Conservation (phyloP, 1,140 invertebrate genomes). For the Cephus cinctus region DNA sequence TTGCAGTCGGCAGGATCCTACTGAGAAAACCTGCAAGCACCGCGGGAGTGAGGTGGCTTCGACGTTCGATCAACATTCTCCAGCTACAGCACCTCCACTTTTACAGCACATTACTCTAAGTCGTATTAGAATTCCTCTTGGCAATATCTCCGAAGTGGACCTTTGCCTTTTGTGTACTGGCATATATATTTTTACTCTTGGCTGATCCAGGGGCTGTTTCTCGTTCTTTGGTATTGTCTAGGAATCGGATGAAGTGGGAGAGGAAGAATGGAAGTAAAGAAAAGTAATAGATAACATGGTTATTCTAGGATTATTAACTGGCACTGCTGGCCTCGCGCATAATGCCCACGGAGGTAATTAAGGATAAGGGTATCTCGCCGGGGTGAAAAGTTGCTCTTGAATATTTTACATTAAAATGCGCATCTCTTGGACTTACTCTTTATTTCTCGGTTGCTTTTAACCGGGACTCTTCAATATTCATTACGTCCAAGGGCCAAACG, state of each 20-base stretch:
- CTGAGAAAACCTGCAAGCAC: constrained; percentile 73
- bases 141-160: background rate
- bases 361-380: constrained; percentile 4
- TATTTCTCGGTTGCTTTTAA: too few species aligned
- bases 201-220: too few species aligned
- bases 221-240: too few species aligned
- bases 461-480: too few species aligned
- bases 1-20: constrained; percentile 76
- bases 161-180: too few species aligned
- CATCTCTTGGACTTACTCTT: too few species aligned
- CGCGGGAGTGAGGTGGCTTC: constrained; percentile 79
- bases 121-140: background rate
- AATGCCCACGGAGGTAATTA: constrained; percentile 24
- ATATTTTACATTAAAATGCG: constrained; percentile 22
- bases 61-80: constrained; percentile 46
- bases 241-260: too few species aligned
- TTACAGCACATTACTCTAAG: background rate
- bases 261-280: background rate
- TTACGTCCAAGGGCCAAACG: too few species aligned
- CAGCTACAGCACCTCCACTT: background rate
- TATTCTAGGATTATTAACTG: too few species aligned
- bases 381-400: constrained; percentile 7
- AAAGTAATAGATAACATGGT: background rate
- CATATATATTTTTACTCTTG: too few species aligned
- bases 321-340: too few species aligned